These are phyloP conservation scores for Threskiornis aethiopicus DNA, from an alignment of 2,797 vertebrate species.

Conservation along the genomic window DNA sequence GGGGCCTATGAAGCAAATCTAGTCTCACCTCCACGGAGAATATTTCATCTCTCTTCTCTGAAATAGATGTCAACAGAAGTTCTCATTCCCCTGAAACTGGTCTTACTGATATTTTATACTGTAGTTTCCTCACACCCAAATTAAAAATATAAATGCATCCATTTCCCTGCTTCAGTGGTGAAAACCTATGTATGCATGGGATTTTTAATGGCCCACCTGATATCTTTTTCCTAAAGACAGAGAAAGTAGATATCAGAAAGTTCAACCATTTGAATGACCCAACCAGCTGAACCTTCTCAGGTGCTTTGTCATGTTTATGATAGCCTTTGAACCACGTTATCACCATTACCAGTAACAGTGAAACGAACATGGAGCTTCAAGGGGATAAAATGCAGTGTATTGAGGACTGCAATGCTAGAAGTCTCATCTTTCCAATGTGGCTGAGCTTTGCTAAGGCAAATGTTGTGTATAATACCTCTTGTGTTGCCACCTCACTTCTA, in stretches of 20 bases:
- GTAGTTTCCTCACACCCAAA: not conserved
- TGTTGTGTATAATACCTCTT: not conserved
- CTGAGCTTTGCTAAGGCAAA: not conserved
- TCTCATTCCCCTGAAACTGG: not conserved
- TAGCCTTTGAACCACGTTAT: not conserved
- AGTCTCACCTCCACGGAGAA: not conserved
- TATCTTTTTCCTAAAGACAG: not conserved
- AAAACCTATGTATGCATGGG: rapidly evolving
- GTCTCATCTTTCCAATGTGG: not conserved
- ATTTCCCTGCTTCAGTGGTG: not conserved
- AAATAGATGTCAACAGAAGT: not conserved
- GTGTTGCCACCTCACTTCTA: not conserved
- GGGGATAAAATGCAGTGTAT: not conserved
- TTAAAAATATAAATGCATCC: not conserved
- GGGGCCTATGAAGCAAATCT: not conserved
- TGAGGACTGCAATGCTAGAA: not conserved
- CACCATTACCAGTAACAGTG: not conserved
- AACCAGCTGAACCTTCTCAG: not conserved
- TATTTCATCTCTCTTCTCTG: not conserved
- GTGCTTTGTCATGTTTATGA: not conserved
- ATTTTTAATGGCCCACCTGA: not conserved
- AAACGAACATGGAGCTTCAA: not conserved
- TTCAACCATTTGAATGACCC: not conserved
- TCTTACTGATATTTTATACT: not conserved
- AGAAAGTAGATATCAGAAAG: not conserved